These are phyloP conservation scores for Hypena proboscidalis DNA, from an alignment of 2,888 invertebrate genomes.

Conservation along the genomic window DNA sequence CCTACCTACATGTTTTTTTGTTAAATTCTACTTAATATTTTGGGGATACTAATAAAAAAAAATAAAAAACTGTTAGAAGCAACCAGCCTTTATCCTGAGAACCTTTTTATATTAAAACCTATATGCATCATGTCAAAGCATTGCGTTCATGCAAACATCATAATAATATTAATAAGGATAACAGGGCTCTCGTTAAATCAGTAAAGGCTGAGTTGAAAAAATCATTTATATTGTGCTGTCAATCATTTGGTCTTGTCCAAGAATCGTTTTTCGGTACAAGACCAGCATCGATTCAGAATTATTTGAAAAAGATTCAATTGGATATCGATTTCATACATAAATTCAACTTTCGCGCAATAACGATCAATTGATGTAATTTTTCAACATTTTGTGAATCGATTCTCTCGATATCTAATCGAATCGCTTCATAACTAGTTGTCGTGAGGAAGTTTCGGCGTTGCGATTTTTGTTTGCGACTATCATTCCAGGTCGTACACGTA, in stretches of 20 bases:
- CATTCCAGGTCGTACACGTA: constrained; percentile 76
- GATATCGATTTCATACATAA: too few species aligned
- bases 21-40: background rate
- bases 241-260: constrained; percentile 15
- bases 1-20: too few species aligned
- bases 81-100: background rate
- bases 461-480: constrained; percentile 71
- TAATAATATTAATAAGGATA: constrained; percentile 13
- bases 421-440: too few species aligned
- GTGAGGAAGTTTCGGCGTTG: constrained; percentile 48
- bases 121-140: background rate
- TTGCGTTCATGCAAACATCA: background rate
- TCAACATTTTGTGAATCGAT: too few species aligned
- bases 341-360: too few species aligned
- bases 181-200: constrained; percentile 26
- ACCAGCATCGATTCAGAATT: too few species aligned
- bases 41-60: background rate
- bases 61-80: too few species aligned
- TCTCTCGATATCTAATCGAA: too few species aligned
- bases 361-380: too few species aligned
- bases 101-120: background rate
- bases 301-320: too few species aligned
- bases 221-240: constrained; percentile 25
- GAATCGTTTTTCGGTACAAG: constrained; percentile 35
- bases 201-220: constrained; percentile 7